These are phyloP conservation scores for Pachliopta kotzebuea DNA, from an alignment of 2,888 invertebrate genomes.

Conservation along the genomic window DNA sequence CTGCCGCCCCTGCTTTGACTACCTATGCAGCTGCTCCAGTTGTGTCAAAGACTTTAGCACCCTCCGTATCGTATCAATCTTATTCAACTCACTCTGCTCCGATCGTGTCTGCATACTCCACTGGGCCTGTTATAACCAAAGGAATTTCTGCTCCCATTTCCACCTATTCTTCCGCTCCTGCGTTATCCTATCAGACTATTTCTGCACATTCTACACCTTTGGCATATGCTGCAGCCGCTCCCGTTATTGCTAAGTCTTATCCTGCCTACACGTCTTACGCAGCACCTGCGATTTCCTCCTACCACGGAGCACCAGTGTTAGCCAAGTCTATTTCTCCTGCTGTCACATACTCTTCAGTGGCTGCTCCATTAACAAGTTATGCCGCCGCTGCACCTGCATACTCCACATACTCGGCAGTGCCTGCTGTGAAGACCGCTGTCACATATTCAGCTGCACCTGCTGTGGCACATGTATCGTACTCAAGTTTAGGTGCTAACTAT, in stretches of 20 bases:
- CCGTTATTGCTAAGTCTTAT: constrained; percentile 31
- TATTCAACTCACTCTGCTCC: constrained; percentile 54
- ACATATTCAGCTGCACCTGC: constrained; percentile 78
- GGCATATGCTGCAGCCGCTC: constrained; percentile 36
- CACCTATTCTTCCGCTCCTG: constrained; percentile 67
- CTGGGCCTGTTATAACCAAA: constrained; percentile 18
- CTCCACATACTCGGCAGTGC: constrained; percentile 79
- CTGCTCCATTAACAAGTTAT: constrained; percentile 30
- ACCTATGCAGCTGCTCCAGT: constrained; percentile 47
- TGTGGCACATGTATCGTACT: constrained; percentile 83
- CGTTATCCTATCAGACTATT: constrained; percentile 38
- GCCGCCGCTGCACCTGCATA: constrained; percentile 46
- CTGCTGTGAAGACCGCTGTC: constrained; percentile 78
- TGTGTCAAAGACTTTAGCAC: constrained; percentile 47
- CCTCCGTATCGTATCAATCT: constrained; percentile 37
- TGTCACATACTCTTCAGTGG: constrained; percentile 35
- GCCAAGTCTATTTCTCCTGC: constrained; percentile 46
- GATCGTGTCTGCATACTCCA: constrained; percentile 32
- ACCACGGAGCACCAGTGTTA: constrained; percentile 30
- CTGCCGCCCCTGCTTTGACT: constrained; percentile 48
- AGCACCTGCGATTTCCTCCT: constrained; percentile 36
- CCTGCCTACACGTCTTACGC: constrained; percentile 35
- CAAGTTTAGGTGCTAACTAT: constrained; percentile 77
- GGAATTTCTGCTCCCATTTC: constrained; percentile 41
- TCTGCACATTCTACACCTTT: constrained; percentile 37